Evolutionary conservation across 2,797 vertebrate species (phyloP).

Genomic region (Graptemys geographica): DNA sequence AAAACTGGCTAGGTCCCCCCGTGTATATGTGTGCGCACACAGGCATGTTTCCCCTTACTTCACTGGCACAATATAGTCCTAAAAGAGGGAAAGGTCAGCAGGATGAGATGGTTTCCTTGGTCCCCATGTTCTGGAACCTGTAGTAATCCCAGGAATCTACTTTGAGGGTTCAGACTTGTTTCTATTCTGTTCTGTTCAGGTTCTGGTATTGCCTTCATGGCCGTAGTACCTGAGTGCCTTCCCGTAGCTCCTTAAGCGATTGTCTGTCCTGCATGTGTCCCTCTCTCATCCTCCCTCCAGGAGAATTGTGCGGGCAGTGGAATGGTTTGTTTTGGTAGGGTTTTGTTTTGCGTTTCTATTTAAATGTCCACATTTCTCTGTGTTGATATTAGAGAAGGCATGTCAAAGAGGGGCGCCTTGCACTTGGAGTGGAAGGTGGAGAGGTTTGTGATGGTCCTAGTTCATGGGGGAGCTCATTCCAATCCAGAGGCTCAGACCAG

Average conservation of each 20-base stretch:
- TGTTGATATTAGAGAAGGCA: background rate
- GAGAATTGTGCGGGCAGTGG: background rate
- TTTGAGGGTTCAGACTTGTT: too few relatives aligned
- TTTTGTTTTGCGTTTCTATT: background rate
- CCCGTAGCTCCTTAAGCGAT: background rate
- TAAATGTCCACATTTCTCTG: too few relatives aligned
- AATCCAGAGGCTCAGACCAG: background rate
- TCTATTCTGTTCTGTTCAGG: too few relatives aligned
- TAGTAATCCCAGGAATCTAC: too few relatives aligned
- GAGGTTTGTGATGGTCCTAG: background rate
- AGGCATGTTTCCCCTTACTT: background rate
- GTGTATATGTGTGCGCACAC: too few relatives aligned
- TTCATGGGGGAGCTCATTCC: background rate
- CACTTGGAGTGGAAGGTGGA: background rate
- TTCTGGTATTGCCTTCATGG: background rate
- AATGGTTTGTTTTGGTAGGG: background rate
- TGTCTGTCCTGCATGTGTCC: background rate
- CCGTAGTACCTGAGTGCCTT: background rate
- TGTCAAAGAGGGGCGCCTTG: background rate
- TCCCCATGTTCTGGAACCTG: too few relatives aligned
- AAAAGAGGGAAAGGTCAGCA: background rate
- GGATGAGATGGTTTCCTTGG: background rate
- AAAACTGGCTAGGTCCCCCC: too few relatives aligned
- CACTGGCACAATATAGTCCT: background rate
- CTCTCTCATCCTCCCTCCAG: background rate